phyloP scores from a whole-genome alignment of 2,888 invertebrate genomes.

The Melieria picta region DNA sequence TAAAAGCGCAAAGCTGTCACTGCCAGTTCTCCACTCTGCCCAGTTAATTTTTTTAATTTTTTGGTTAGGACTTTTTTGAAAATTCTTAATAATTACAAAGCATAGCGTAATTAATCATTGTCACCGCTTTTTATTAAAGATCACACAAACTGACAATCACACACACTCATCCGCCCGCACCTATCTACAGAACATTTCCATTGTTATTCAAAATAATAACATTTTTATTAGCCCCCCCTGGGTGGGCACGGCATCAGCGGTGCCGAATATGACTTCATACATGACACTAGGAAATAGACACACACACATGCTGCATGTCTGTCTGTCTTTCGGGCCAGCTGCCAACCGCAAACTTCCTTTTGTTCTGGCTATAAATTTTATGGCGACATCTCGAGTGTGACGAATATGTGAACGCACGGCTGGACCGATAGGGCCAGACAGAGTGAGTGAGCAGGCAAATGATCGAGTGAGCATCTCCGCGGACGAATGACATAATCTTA shows the following conservation, averaged over 20 bases:
- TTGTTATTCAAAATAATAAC: slow-evolving; percentile 5
- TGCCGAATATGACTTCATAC: slow-evolving; percentile 23
- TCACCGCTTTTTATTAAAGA: slow-evolving; percentile 25
- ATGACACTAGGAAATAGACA: neutral
- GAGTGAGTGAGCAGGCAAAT: neutral
- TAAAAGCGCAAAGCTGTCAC: neutral
- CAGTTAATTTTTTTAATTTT: too few species aligned
- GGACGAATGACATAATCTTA: slow-evolving; percentile 54
- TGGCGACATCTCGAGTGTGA: slow-evolving; percentile 52
- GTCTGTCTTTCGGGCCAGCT: slow-evolving; percentile 1
- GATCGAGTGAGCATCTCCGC: too few species aligned
- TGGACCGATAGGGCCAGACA: neutral
- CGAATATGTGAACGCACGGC: slow-evolving; percentile 46
- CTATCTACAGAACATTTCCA: neutral
- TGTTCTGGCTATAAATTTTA: slow-evolving; percentile 23
- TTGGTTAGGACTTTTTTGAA: neutral
- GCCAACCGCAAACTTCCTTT: slow-evolving; percentile 28
- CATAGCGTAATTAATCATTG: slow-evolving; percentile 30
- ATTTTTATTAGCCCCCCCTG: neutral
- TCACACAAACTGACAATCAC: neutral
- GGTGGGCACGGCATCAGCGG: neutral
- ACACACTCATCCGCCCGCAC: too few species aligned
- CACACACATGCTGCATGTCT: neutral
- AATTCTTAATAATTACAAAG: slow-evolving; percentile 14
- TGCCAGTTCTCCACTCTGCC: too few species aligned